Base-by-base conservation (phyloP, 2,888 invertebrate genomes). In the Agrochola circellaris region DNA sequence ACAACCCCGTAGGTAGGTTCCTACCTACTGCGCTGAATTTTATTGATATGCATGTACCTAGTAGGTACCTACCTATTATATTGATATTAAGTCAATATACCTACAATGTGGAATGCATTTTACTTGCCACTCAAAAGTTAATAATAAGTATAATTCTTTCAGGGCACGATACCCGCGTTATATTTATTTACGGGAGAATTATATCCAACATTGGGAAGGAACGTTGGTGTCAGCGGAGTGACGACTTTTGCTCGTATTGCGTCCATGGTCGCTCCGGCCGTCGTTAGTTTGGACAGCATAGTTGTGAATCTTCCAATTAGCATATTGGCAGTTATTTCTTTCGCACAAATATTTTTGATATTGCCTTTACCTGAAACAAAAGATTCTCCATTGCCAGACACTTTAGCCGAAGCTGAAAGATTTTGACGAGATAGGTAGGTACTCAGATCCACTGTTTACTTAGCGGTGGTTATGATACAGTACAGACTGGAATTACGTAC, bases 171-270 rank as follows among this genome's bases (percentile, higher is more conserved):
- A 79, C 95, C 97, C 73, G 94, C 98, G 0, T 94, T 98, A 75
- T 98, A 98, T 92, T 96, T 98, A 30, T 98, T 97, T 91, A 97
- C 98, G 17, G 98, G 98, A 0, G 98, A 98, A 93, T 92, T 98
- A 56, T 98, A 97, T 90, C 98, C 98, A 17, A 98, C 98, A 0
- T 97, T 98, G 26, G 97, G 98, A 6, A 96, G 98, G 30, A 98
- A 98, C 90, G 97, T 97, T 26, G 98, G 98, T 2, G 97, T 98
- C 68, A 98, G 98, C 17, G 97, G 97, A 1, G 98, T 98, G 68
- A 97, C 98, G 0, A 98, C 98, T 94, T 98, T 98, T 88, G 98
- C 98, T 3, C 97, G 98, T 81, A 94, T 98, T 66, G 98, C 98
- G n/a, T 98, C 98, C 0, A 98, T 98, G 97, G 88, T 98, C 8